Conservation (phyloP, 2,113 vertebrate species). For the Gallinago jamesoni region DNA sequence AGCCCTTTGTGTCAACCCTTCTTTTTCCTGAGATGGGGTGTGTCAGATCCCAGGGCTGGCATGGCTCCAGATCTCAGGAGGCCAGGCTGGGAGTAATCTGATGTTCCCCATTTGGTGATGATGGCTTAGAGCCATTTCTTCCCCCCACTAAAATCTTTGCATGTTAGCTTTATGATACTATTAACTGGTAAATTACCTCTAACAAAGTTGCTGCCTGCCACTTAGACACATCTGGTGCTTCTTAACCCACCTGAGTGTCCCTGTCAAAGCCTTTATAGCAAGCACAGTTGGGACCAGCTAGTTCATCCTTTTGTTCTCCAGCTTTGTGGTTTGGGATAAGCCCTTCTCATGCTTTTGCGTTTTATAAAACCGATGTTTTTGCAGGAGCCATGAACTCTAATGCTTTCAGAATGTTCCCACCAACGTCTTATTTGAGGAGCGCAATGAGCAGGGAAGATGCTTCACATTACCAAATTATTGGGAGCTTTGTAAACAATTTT, state of each 20-base stretch:
- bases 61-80: neutral
- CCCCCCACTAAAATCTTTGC: neutral
- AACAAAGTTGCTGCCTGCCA: neutral
- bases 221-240: neutral
- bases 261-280: neutral
- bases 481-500: constrained; percentile 11
- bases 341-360: neutral
- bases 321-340: neutral
- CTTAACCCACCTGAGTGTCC: neutral
- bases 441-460: neutral
- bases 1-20: neutral
- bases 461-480: neutral
- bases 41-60: neutral
- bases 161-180: neutral
- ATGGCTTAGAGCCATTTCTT: neutral
- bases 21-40: neutral
- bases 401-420: neutral
- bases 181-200: neutral
- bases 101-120: neutral
- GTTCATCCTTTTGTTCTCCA: neutral
- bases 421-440: neutral
- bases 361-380: neutral
- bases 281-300: neutral
- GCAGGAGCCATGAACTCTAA: neutral
- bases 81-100: neutral